phyloP scores from a whole-genome alignment of 2,888 invertebrate species.

The Agriopis leucophaearia region DNA sequence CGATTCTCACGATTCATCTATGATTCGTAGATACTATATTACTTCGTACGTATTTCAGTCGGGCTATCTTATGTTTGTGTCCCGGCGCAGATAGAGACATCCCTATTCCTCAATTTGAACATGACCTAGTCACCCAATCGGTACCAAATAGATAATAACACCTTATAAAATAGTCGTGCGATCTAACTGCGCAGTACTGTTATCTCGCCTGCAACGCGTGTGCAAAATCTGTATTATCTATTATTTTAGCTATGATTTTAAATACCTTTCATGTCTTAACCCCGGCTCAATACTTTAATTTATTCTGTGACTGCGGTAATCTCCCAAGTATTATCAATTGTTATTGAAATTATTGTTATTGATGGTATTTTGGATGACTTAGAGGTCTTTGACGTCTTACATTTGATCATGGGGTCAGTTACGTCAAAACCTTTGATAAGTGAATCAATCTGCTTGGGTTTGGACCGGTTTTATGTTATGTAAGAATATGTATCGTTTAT shows the following conservation, averaged over 20 bases:
- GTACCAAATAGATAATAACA: conserved; percentile 54
- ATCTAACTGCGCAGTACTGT: conserved; percentile 51
- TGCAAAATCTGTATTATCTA: conserved; percentile 13
- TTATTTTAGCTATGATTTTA: background rate
- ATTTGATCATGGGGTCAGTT: conserved; percentile 16
- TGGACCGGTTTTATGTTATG: conserved; percentile 14
- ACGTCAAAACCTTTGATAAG: conserved; percentile 24
- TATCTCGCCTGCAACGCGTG: background rate
- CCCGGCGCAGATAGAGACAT: background rate
- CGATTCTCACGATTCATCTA: too few species aligned
- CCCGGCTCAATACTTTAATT: background rate
- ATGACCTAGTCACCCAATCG: conserved; percentile 52
- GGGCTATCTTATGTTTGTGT: background rate
- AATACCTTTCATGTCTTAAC: background rate
- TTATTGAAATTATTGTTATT: conserved; percentile 4
- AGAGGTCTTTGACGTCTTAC: background rate
- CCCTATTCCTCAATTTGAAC: conserved; percentile 42
- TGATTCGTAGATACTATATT: too few species aligned
- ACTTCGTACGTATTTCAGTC: too few species aligned
- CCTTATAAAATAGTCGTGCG: conserved; percentile 38
- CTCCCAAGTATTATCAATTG: background rate
- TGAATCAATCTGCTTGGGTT: conserved; percentile 4
- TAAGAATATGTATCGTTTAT: background rate
- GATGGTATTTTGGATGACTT: background rate
- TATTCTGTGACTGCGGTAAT: background rate